phyloP scores from a whole-genome alignment of 30 jellyfish, hydroid and myxozoan species.

The Sanderia malayensis region DNA sequence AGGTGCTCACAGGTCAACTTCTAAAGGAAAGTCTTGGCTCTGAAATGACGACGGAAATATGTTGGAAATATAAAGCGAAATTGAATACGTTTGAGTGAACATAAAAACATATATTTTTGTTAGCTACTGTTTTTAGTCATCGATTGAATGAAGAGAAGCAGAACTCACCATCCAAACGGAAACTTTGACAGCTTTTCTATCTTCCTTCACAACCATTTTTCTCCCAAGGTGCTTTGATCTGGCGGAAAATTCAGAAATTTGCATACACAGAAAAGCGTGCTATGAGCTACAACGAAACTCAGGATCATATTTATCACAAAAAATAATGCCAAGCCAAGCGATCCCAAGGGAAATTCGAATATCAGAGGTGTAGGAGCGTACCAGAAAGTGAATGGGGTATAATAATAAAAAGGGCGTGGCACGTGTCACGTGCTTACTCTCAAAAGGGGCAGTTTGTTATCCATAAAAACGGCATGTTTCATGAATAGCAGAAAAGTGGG shows the following conservation, averaged over 20 bases:
- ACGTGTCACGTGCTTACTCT: too few species aligned
- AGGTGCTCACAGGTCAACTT: conserved; percentile 79
- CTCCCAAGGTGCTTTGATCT: conserved; percentile 77
- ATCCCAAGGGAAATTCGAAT: too few species aligned
- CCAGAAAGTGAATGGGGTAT: too few species aligned
- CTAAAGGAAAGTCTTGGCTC: conserved; percentile 81
- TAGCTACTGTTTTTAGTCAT: too few species aligned
- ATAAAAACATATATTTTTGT: too few species aligned
- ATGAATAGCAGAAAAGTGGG: background rate
- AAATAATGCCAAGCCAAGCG: background rate
- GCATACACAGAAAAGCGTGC: background rate
- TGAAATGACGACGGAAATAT: background rate
- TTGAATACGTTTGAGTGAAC: too few species aligned
- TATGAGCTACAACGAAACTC: background rate
- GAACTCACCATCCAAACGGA: conserved; percentile 86
- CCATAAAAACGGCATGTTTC: background rate
- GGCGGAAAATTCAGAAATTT: background rate
- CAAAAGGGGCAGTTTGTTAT: background rate
- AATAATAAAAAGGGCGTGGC: too few species aligned
- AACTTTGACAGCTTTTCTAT: conserved; percentile 65
- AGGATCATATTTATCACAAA: background rate
- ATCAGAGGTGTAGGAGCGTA: too few species aligned
- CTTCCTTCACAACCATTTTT: conserved; percentile 65
- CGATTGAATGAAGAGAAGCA: too few species aligned
- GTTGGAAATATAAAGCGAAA: background rate